Conservation (phyloP, 2,113 vertebrate species). For the Syngnathus floridae region DNA sequence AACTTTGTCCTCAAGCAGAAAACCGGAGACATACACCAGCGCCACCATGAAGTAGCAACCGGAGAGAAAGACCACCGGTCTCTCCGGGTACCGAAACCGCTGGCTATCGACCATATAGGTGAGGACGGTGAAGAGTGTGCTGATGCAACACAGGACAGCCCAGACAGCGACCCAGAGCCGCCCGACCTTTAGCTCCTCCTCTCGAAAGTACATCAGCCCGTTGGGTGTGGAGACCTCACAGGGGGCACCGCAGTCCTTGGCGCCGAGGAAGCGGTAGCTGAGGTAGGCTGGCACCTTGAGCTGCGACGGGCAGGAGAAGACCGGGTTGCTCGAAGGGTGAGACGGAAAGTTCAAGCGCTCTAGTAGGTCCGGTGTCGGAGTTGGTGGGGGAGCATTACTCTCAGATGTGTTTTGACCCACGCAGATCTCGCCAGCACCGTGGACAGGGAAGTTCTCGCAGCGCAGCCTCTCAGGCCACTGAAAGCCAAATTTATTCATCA, state of each 20-base stretch:
- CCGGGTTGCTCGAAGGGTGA: conserved; percentile 39
- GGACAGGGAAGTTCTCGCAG: conserved; percentile 80
- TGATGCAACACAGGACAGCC: conserved; percentile 82
- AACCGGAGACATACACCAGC: conserved; percentile 77
- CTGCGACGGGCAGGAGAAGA: conserved; percentile 83
- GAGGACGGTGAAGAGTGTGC: conserved; percentile 86
- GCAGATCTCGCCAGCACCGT: conserved; percentile 80
- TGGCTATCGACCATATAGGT: conserved; percentile 85
- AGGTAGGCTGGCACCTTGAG: conserved; percentile 84
- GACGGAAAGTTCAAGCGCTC: conserved; percentile 64
- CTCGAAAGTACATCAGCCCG: conserved; percentile 87
- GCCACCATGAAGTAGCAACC: conserved; percentile 95
- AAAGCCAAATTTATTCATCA: conserved; percentile 87
- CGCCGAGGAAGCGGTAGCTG: conserved; percentile 84
- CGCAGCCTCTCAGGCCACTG: conserved; percentile 81
- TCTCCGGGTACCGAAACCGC: conserved; percentile 86
- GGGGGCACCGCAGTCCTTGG: conserved; percentile 85
- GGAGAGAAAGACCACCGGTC: conserved; percentile 87
- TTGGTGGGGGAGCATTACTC: conserved; percentile 54
- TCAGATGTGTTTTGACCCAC: conserved; percentile 84
- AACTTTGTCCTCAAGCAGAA: conserved; percentile 81
- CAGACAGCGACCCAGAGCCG: conserved; percentile 85
- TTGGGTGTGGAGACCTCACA: conserved; percentile 78
- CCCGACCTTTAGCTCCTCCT: conserved; percentile 81
- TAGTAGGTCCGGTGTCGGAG: conserved; percentile 62